Evolutionary conservation across 1,140 invertebrate genomes (phyloP).

Genomic region (Planococcus citri): DNA sequence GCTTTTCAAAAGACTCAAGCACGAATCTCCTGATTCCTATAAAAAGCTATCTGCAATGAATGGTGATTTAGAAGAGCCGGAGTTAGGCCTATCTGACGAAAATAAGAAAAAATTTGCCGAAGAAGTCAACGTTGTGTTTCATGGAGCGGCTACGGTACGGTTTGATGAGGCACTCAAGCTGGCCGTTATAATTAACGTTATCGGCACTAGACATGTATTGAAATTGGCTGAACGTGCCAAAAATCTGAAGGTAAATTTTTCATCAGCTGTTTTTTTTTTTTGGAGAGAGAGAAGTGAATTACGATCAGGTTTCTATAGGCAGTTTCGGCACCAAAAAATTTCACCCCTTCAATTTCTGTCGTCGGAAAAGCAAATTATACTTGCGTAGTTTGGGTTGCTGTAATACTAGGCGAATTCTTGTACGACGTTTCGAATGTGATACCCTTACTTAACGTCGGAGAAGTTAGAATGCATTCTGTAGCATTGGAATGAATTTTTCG

Average conservation of each 20-base stretch:
- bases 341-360: no score
- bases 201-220: slow-evolving; percentile 48
- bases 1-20: slow-evolving; percentile 29
- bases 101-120: slow-evolving; percentile 37
- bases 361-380: no score
- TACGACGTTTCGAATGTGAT: no score
- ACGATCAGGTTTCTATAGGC: no score
- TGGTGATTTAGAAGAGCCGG: slow-evolving; percentile 41
- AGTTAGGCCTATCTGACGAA: slow-evolving; percentile 37
- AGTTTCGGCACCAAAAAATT: no score
- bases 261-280: no score
- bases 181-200: slow-evolving; percentile 53
- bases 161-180: slow-evolving; percentile 54
- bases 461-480: no score
- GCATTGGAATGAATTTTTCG: no score
- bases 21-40: slow-evolving; percentile 41
- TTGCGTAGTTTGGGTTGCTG: no score
- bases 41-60: slow-evolving; percentile 36
- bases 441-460: no score
- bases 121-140: slow-evolving; percentile 55
- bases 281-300: no score
- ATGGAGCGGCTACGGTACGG: slow-evolving; percentile 53
- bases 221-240: slow-evolving; percentile 50
- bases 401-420: no score
- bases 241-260: slow-evolving; percentile 42